Base-by-base conservation (phyloP, 2,113 vertebrate species). In the Pterocles burchelli region DNA sequence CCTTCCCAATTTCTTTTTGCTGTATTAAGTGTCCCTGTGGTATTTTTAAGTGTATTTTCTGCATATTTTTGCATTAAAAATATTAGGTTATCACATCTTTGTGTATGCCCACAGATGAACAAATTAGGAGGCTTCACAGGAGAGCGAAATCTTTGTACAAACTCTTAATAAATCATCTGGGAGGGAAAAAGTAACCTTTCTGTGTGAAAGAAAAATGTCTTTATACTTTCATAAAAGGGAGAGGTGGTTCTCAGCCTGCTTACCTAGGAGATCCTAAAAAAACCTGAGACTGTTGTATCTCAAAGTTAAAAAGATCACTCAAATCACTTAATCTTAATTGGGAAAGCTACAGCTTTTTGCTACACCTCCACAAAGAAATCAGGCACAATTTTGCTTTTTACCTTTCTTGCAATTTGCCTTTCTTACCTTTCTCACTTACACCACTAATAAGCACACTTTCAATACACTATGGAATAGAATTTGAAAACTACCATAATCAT, bases 1-100 rank as follows among this genome's bases (percentile, higher is more conserved):
- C 12, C 31, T 74, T 91, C 86, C 38, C 65, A 67, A 51, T 86
- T 93, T 80, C 33, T 85, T 88, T 78, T 83, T 86, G 12, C 59
- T 67, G 17, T 93, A 80, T 84, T 88, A 68, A 63, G 25, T 78
- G 66, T 86, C 85, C 45, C 88, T 59, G 43, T 81, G 77, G 79
- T 75, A 94, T 88, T 95, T 90, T 80, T 36, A 89, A 93, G 79
- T 59, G 75, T 36, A 67, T 94, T 91, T 96, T 88, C 66, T 94
- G 76, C 65, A 90, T 94, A 90, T 88, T 93, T 97, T 96, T 96
- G 61, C 85, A 88, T 94, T 93, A 78, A 93, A 97, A 92, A 92
- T 95, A 92, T 94, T 89, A 84, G 76, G 57, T 90, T 95, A 90
- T 82, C 68, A 92, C 76, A 84, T 95, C 65, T 48, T 93, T 67